Evolutionary conservation across 2,113 vertebrate genomes (phyloP), one percentile per base, ranked within the genome.

Genomic region (Xenopus laevis): DNA sequence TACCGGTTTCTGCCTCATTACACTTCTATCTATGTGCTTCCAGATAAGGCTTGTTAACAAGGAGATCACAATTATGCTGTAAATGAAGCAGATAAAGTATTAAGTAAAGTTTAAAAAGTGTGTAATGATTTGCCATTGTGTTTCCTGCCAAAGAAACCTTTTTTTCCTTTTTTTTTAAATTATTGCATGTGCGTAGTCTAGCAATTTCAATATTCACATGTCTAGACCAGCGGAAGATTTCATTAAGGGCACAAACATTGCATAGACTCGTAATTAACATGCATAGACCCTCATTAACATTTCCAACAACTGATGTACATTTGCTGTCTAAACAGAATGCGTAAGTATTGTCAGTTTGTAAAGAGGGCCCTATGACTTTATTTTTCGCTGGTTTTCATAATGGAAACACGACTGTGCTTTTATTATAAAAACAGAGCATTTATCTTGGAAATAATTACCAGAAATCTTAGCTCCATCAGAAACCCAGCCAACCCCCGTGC

Each of bases 211-310:
- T 59, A 59, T 59, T 65, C 71, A 74, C 50, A 66, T 17, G 71
- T 11, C 30, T 59, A 53, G 63, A 74, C 62, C 30, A 55, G 52
- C 10, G 53, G 50, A 72, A 30, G n/a, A 58, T 44, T 59, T 74
- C 50, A 44, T 72, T 30, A 74, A 21, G 53, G 63, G 62, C 33
- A 59, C 9, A n/a, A 40, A 13, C 33, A 57, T 52, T 33, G 40
- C 47, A n/a, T 17, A 55, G 62, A 55, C 11, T 74, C 12, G 46
- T 74, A 74, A 74, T 74, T 74, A 63, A 74, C 65, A 66, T 58
- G 50, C 71, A 66, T 46, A 59, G 40, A 59, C 71, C 50, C 55
- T 65, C 30, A 66, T 74, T 74, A 66, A 74, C 71, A 74, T 74
- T 46, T 65, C 17, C 46, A 47, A 59, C 53, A 74, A 59, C 3